Base-by-base conservation (phyloP, 1,140 invertebrate species). In the Philotrypesis tridentata region DNA sequence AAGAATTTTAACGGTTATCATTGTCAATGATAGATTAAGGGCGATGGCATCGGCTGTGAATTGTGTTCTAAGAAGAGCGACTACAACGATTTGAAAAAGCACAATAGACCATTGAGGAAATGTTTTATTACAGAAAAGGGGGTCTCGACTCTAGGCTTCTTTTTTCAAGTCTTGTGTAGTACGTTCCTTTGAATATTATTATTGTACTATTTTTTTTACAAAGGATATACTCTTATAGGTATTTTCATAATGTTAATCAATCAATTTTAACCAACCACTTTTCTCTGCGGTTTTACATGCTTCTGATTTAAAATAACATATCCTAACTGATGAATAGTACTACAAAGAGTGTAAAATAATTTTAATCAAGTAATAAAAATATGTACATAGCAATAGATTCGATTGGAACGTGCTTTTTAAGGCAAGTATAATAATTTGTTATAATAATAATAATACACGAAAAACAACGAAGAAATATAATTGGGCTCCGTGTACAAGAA, bases 1-100 rank as follows among this genome's bases (percentile, higher is more conserved):
- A 68, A n/a, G 29, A 68, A 33, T 68, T 68, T 68, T 68, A 68
- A 31, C 65, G 33, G 33, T 68, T 68, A 68, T 68, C 27, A 33
- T 68, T 17, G 29, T 68, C 21, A 33, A 31, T 33, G 17, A 31
- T 68, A 65, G 67, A 71, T 71, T 71, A 43, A 71, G 12, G n/a
- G 72, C 37, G 25, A 48, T 74, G 43, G 72, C 48, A 60, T 74
- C 25, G 72, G 72, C 72, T 74, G 72, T 74, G 70, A 72, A 72
- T n/a, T 43, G 70, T 72, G 37, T 72, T 43, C 37, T 48, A 11
- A 12, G 37, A 23, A 5, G 70, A 9, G 40, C 17, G 12, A 48
- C 70, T 43, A 23, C 37, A n/a, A 48, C 21, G 37, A 72, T 55
- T 55, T 21, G 37, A 40, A 72, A 31, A 68, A 68, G 65, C 65